Percentiles rank a stretch among this genome's conserved stretches.
These are phyloP conservation scores for Leptinotarsa defecta DNA, from an alignment of 1,140 invertebrate species.

Conservation along the genomic window DNA sequence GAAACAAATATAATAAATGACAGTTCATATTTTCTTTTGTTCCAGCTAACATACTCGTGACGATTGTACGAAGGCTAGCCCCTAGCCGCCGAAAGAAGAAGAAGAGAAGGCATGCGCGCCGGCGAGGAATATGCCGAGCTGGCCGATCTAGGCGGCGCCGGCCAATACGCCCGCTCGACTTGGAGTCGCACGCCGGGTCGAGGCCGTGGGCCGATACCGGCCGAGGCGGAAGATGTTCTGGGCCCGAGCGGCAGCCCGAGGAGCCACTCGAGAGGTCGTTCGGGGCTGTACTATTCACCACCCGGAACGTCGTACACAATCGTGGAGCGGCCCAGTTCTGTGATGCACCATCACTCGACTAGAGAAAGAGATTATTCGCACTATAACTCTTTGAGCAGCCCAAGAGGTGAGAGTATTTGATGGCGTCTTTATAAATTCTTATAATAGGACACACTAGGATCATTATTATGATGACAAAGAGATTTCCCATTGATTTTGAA, in stretches of 20 bases:
- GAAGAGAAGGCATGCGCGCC: constrained; percentile 44
- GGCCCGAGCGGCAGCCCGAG: constrained; percentile 52
- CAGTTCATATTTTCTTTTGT: not conserved
- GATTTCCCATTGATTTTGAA: too few relatives aligned
- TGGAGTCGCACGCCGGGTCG: constrained; percentile 52
- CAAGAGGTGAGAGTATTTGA: constrained; percentile 51
- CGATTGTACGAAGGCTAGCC: constrained; percentile 45
- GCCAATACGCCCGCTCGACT: constrained; percentile 56
- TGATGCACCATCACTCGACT: constrained; percentile 67
- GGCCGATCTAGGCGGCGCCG: constrained; percentile 57
- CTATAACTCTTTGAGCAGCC: constrained; percentile 56
- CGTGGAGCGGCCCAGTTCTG: constrained; percentile 77
- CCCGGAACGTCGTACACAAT: constrained; percentile 83
- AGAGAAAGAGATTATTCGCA: constrained; percentile 60
- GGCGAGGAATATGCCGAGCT: constrained; percentile 65
- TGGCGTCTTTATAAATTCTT: too few relatives aligned
- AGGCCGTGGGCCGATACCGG: constrained; percentile 54
- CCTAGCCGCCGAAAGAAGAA: constrained; percentile 46
- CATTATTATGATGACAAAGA: too few relatives aligned
- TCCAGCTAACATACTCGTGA: constrained; percentile 52
- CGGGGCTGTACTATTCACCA: constrained; percentile 70
- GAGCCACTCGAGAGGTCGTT: constrained; percentile 56
- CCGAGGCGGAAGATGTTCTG: constrained; percentile 57
- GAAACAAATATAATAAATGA: not conserved
- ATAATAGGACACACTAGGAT: too few relatives aligned